Base-by-base conservation (phyloP, 2,113 vertebrate genomes). In the Noturus placidus region DNA sequence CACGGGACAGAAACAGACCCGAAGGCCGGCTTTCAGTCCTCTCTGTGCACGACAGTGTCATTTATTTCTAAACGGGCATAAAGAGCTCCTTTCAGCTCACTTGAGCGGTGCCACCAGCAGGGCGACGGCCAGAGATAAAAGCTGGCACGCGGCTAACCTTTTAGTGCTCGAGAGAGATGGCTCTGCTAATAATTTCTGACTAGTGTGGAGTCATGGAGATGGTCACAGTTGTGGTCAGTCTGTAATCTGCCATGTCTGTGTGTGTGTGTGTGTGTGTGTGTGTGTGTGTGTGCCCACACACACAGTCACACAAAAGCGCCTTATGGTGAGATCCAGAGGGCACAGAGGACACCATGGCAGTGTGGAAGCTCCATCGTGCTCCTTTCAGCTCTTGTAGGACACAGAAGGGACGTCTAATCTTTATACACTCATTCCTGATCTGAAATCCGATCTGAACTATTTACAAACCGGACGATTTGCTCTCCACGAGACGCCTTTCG, bases 101-200 rank as follows among this genome's bases (percentile, higher is more conserved):
- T 92, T 90, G 84, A 92, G 82, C 54, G 13, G 46, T 89, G 85
- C 89, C 88, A 90, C 90, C 89, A 88, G 86, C 88, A 81, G 76
- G 67, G 56, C 54, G 50, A 77, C 35, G 56, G 27, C 46, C 46
- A 10, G 8, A 86, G 85, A 91, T 91, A 57, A 90, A 92, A 91
- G 91, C 81, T 74, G 87, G 89, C 77, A 78, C 67, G 86, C 85
- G 50, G 83, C 82, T 86, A 83, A 86, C 56, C 84, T 84, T 59
- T 59, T 84, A n/a, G 84, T 85, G 4, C 84, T 74, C 0, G 4
- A 85, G 86, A 86, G 87, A 86, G 79, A 88, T 88, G 86, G 35
- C 72, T 87, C 79, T 15, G 33, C 86, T 88, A 87, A 88, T 87
- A 77, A 78, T 86, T 80, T 88, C 85, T 86, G 88, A 91, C 89